Percentiles rank a stretch among this genome's conserved stretches.
phyloP scores from a whole-genome alignment of 2,797 vertebrate genomes.

The Argya squamiceps region DNA sequence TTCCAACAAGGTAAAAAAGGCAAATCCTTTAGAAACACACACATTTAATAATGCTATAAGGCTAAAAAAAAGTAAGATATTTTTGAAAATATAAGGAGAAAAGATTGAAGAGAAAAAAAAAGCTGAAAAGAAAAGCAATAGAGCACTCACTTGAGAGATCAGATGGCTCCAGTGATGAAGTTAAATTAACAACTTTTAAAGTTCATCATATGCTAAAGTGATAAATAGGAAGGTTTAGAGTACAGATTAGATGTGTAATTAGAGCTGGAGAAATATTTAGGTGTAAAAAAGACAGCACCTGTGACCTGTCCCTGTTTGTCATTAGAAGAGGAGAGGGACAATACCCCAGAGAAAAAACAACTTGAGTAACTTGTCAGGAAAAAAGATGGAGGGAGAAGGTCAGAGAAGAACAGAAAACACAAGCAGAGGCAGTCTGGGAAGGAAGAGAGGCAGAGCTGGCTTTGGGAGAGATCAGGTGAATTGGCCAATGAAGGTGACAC shows the following conservation, averaged over 20 bases:
- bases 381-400: conserved; percentile 12
- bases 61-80: not conserved
- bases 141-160: not conserved
- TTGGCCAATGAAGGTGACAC: conserved; percentile 56
- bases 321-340: not conserved
- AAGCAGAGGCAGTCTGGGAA: not conserved
- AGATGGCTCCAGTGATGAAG: not conserved
- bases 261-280: not conserved
- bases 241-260: not conserved
- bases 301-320: not conserved
- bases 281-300: not conserved
- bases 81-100: not conserved
- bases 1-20: not conserved
- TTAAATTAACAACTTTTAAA: conserved; percentile 8
- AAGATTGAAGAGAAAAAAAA: not conserved
- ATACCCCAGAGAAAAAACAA: not conserved
- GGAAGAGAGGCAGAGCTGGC: not conserved
- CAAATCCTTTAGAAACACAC: not conserved
- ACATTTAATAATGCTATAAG: not conserved
- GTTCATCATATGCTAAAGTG: not conserved
- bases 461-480: conserved; percentile 26
- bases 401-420: not conserved
- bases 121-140: not conserved
- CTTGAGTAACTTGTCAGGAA: not conserved
- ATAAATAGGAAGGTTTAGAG: not conserved